These are phyloP conservation scores for Pseudobourletiella spinata DNA, from an alignment of 1,140 invertebrate species.

Conservation along the genomic window DNA sequence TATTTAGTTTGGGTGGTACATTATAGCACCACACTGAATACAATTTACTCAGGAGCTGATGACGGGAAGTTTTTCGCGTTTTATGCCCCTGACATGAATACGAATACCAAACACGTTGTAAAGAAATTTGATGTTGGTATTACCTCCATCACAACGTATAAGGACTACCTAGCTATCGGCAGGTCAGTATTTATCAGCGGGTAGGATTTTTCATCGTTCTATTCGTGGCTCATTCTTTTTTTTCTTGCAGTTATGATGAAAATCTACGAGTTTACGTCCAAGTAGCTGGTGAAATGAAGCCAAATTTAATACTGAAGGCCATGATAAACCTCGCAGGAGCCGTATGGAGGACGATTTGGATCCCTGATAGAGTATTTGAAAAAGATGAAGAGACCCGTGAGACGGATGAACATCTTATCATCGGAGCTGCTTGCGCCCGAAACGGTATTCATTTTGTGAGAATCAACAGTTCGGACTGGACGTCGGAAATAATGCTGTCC, in stretches of 20 bases:
- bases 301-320: slow-evolving; percentile 2
- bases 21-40: slow-evolving; percentile 10
- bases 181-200: slow-evolving; percentile 26
- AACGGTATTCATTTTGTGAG: slow-evolving; percentile 30
- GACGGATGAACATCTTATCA: background rate
- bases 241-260: slow-evolving; percentile 32
- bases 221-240: background rate
- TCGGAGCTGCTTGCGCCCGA: slow-evolving; percentile 24
- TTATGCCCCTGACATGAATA: slow-evolving; percentile 8
- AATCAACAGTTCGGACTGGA: slow-evolving; percentile 10
- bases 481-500: slow-evolving; percentile 4
- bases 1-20: slow-evolving; percentile 28
- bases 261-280: slow-evolving; percentile 17
- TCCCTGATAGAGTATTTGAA: slow-evolving; percentile 2
- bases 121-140: slow-evolving; percentile 31
- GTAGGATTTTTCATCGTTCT: slow-evolving; percentile 6
- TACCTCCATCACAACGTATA: slow-evolving; percentile 24
- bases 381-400: background rate
- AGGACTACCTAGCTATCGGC: slow-evolving; percentile 28
- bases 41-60: slow-evolving; percentile 30
- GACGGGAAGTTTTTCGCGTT: slow-evolving; percentile 29
- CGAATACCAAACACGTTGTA: slow-evolving; percentile 1
- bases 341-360: slow-evolving; percentile 31
- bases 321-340: slow-evolving; percentile 27
- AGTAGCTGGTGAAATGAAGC: background rate